Base-by-base conservation (phyloP, 2,888 invertebrate species). In the Nephrocerus scutellatus region DNA sequence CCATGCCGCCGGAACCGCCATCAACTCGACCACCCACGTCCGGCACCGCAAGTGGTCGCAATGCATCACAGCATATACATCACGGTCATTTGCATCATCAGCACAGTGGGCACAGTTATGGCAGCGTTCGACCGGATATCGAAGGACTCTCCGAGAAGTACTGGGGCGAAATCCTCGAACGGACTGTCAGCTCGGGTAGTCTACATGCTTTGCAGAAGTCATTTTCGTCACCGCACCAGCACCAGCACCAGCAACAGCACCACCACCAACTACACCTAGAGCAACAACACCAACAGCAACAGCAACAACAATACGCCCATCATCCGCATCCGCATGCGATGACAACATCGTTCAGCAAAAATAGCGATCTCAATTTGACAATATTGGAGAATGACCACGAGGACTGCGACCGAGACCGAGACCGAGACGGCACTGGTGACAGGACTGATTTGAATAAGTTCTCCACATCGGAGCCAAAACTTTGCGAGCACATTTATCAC, bases 81-180 rank as follows among this genome's bases (percentile, higher is more conserved):
- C 41, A 43, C 24, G 32, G 21, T 9, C 18, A 30, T 6, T 19
- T 23, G 9, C 29, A 40, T 22, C 40, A 37, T 26, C 44, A 31
- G 15, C 23, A 36, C 8, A 45, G 41, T 25, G 39, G 39, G 15
- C 36, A 38, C 16, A 41, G 34, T 13, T 57, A 51, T 43, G 39
- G 53, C 20, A 50, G 54, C 24, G 55, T 60, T 15, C 57, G 66
- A 47, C 74, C 74, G 34, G 80, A 79, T 55, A 74, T 79, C 48
- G 80, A 80, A 56, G 79, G 80, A 0, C 70, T 80, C 1, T 79
- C 79, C 13, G 80, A 81, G 62, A 80, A 80, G 60, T 80, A 80
- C 57, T 81, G 81, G 80, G 80, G 81, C 16, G 84, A 84, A 70
- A 84, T 84, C 54, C 69, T 85, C 49, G 84, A 85, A 62, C 72